Evolutionary conservation across 2,888 invertebrate genomes (phyloP).

Genomic region (Allophyes oxyacanthae): DNA sequence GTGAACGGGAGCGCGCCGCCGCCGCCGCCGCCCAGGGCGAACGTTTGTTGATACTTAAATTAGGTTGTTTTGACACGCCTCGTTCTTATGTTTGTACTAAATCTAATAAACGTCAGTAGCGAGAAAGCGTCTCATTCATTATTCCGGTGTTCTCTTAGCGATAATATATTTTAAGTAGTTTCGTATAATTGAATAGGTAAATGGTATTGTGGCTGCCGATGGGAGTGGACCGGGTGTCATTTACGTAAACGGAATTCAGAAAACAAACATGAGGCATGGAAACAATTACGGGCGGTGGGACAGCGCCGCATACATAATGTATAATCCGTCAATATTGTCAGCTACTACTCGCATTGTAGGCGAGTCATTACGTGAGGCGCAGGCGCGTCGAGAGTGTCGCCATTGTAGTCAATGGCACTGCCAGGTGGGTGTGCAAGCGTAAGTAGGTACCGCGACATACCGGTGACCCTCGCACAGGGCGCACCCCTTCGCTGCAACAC

Average conservation of each 20-base stretch:
- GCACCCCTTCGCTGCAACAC: constrained; percentile 27
- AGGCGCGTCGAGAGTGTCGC: constrained; percentile 72
- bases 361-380: constrained; percentile 78
- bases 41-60: constrained; percentile 89
- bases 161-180: constrained; percentile 69
- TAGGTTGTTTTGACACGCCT: constrained; percentile 89
- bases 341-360: constrained; percentile 80
- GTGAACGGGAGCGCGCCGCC: constrained; percentile 77
- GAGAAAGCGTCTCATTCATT: constrained; percentile 80
- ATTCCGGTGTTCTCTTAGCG: constrained; percentile 66
- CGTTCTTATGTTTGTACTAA: constrained; percentile 88
- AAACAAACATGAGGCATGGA: constrained; percentile 66
- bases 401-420: constrained; percentile 86
- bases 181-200: constrained; percentile 60
- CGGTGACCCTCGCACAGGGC: constrained; percentile 73
- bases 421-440: constrained; percentile 86
- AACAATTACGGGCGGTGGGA: constrained; percentile 73
- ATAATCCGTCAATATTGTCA: constrained; percentile 81
- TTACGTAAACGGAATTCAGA: constrained; percentile 62
- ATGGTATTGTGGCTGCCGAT: constrained; percentile 47
- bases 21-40: constrained; percentile 85
- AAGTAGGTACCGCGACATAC: constrained; percentile 75
- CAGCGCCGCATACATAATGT: constrained; percentile 76
- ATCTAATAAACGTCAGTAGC: constrained; percentile 87
- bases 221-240: constrained; percentile 43